phyloP scores from a whole-genome alignment of 2,797 vertebrate species.

The Cheirogaleus major region DNA sequence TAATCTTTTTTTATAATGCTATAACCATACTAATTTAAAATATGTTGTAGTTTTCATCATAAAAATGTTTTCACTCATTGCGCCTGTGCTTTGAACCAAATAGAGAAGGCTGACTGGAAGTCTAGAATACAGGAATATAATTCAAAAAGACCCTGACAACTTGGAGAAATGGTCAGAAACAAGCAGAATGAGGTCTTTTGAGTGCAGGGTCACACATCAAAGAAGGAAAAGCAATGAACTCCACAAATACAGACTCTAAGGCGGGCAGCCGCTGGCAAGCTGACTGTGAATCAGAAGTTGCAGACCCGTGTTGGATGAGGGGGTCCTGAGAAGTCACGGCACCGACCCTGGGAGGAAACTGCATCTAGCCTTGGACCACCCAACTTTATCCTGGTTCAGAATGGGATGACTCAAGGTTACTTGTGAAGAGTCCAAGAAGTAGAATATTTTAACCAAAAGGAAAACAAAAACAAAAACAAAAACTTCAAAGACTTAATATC shows the following conservation, averaged over 20 bases:
- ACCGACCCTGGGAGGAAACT: too few relatives aligned
- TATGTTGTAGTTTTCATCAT: not conserved
- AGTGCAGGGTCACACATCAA: conserved; percentile 24
- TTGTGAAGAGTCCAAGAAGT: not conserved
- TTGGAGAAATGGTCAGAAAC: conserved; percentile 60
- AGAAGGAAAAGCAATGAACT: not conserved
- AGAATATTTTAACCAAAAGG: not conserved
- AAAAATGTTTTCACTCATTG: not conserved
- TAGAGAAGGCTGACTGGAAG: not conserved
- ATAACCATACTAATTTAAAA: not conserved
- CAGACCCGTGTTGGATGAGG: not conserved
- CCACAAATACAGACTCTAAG: not conserved
- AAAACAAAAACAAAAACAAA: not conserved
- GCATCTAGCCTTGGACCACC: not conserved
- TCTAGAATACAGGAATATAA: not conserved
- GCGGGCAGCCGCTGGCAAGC: not conserved
- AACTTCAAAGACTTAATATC: not conserved
- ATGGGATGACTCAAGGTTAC: not conserved
- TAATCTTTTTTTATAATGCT: not conserved
- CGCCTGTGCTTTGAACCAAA: conserved; percentile 47
- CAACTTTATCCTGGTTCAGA: not conserved
- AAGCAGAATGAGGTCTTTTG: conserved; percentile 46
- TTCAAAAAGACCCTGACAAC: conserved; percentile 54
- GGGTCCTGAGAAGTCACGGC: not conserved
- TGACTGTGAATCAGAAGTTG: not conserved